Base-by-base conservation (phyloP, 2,797 vertebrate genomes). In the Rallus crepitans region DNA sequence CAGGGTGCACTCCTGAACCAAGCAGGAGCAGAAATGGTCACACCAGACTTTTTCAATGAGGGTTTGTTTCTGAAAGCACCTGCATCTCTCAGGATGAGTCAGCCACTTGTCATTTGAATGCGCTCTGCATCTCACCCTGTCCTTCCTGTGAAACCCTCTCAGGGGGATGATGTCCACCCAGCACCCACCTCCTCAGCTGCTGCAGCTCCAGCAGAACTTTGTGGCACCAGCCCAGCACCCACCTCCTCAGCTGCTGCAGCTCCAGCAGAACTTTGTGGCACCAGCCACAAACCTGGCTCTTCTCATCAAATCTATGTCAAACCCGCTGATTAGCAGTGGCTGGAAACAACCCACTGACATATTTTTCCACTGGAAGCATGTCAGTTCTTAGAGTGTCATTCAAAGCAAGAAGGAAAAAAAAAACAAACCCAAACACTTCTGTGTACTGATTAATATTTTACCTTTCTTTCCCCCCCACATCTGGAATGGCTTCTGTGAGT, bases 1-100 rank as follows among this genome's bases (percentile, higher is more conserved):
- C 12, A 2, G 25, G 15, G 2, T 47, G 7, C 0, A 1, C 45
- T 70, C 2, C 0, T 1, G 2, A 40, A 8, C 9, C 2, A 47
- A 69, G 33, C 50, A 16, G 31, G 59, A 83, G n/a, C 40, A 88
- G 33, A 64, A 47, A 50, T 11, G 30, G 15, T 25, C 56, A 66
- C 55, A 56, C 15, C 50, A 71, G 65, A 68, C 8, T 75, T 61
- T 20, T 48, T 42, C 33, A 55, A 31, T 18, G 17, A 56, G 64
- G 33, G 4, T 18, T 55, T 8, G 2, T 48, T 61, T 60, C 56
- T 85, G 56, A 78, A 60, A 61, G 45, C 53, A 73, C 61, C 57
- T 87, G 87, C 30, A 69, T 20, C 45, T 61, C 69, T 35, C 82
- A 64, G 57, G 53, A 80, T 78, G 65, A 91, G 80, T 90, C 91